phyloP scores from a whole-genome alignment of 2,113 vertebrate species.

The Leptobrachium ailaonicum region DNA sequence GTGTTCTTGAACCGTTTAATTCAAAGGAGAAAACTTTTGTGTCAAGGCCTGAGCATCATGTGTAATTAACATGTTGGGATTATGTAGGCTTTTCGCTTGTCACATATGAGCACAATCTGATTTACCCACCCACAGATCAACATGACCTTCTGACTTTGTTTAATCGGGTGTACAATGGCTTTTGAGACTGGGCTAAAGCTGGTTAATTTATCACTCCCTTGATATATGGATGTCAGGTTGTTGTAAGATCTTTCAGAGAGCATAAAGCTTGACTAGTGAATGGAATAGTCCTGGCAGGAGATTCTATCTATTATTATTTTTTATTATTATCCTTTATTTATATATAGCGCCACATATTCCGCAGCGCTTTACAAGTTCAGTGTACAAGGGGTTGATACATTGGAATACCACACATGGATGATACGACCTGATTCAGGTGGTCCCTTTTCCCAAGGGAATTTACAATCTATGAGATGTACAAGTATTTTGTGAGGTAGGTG shows the following conservation, averaged over 20 bases:
- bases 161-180: conserved; percentile 27
- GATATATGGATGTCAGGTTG: conserved; percentile 22
- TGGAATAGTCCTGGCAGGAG: neutral
- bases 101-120: conserved; percentile 41
- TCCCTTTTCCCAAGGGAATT: too few species aligned
- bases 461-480: too few species aligned
- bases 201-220: conserved; percentile 39
- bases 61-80: conserved; percentile 44
- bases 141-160: conserved; percentile 32
- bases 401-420: too few species aligned
- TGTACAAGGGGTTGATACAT: too few species aligned
- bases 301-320: neutral
- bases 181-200: conserved; percentile 26
- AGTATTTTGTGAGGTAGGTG: too few species aligned
- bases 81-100: conserved; percentile 36
- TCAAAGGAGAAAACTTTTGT: conserved; percentile 20
- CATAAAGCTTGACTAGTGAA: neutral
- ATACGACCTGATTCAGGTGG: too few species aligned
- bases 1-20: conserved; percentile 42
- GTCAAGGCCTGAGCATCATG: conserved; percentile 11
- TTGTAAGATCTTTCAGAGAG: neutral
- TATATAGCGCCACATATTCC: too few species aligned
- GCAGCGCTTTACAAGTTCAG: too few species aligned
- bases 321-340: too few species aligned
- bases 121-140: conserved; percentile 46